Evolutionary conservation across 2,888 invertebrate species (phyloP), one percentile per base, ranked within the genome.

Genomic region (Amaurobius ferox): DNA sequence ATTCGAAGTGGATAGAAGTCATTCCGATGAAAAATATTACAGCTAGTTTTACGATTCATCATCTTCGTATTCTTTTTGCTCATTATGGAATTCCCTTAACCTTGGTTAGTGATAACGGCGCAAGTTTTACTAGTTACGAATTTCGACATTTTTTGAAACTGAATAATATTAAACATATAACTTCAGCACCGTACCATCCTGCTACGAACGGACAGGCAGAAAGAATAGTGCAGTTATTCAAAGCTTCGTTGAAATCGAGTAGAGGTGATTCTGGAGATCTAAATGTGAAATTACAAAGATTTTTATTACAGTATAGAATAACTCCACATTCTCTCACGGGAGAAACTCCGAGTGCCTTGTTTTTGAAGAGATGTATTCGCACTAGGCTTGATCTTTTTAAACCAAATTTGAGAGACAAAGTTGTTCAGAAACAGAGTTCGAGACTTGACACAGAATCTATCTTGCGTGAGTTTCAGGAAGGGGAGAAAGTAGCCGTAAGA

Each of bases 401-500:
- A 77, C 77, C 77, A 66, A 68, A 77, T 19, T 55, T 77, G 48
- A 77, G 67, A 66, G 77, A 64, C 48, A 77, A 64, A 66, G 77
- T 77, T 67, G 67, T 66, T 32, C 67, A 66, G 55, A 66, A 77
- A 73, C 73, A 73, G 73, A 73, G 73, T 73, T 73, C 73, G 73
- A 73, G 73, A 61, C 62, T 73, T 73, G 62, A 73, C 73, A 61
- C 73, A 73, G 73, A 73, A 73, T 61, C 73, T 73, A 61, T 73
- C 73, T 73, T 73, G 73, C 73, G 73, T 73, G 73, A 73, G 73
- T 73, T 73, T 73, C 73, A 73, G 73, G 73, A 73, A 73, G 73
- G 73, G 73, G 73, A 73, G 62, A 73, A 73, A 73, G 73, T 73
- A 73, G 61, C 61, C 73, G 32, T 73, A 73, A 73, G 73, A 73